phyloP scores from a whole-genome alignment of 1,140 invertebrate species.

The Lanistes nyassanus region DNA sequence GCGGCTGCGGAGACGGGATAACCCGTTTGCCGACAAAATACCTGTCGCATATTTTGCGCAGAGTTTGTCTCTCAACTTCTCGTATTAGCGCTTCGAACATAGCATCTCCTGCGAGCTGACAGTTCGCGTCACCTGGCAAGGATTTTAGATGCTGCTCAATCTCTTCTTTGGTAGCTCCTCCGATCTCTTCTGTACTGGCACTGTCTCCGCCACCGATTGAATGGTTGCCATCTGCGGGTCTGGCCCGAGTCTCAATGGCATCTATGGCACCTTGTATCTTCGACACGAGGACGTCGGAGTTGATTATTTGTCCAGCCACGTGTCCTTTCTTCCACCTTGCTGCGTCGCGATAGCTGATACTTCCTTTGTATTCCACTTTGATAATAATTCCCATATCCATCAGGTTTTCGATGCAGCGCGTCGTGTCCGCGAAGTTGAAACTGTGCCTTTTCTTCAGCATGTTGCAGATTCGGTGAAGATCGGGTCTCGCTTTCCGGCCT shows the following conservation, averaged over 20 bases:
- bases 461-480: slow-evolving; percentile 83
- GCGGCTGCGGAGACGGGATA: neutral
- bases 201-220: neutral
- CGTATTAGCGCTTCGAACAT: slow-evolving; percentile 55
- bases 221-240: neutral
- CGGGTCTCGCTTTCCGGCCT: slow-evolving; percentile 83
- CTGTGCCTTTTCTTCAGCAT: slow-evolving; percentile 80
- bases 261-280: slow-evolving; percentile 56
- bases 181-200: slow-evolving; percentile 5
- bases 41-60: slow-evolving; percentile 46
- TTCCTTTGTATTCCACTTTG: slow-evolving; percentile 88
- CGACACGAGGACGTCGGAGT: slow-evolving; percentile 51
- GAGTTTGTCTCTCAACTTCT: slow-evolving; percentile 53
- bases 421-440: slow-evolving; percentile 78
- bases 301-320: slow-evolving; percentile 52
- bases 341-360: slow-evolving; percentile 84
- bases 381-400: slow-evolving; percentile 81
- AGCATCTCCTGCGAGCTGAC: slow-evolving; percentile 36
- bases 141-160: slow-evolving; percentile 46
- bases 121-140: slow-evolving; percentile 31
- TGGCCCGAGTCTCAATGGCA: slow-evolving; percentile 23
- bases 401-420: slow-evolving; percentile 78
- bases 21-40: slow-evolving; percentile 34
- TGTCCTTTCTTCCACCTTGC: slow-evolving; percentile 66
- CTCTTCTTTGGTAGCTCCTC: slow-evolving; percentile 36